phyloP scores from a whole-genome alignment of 2,113 vertebrate species.

The Coptodon rendalli region DNA sequence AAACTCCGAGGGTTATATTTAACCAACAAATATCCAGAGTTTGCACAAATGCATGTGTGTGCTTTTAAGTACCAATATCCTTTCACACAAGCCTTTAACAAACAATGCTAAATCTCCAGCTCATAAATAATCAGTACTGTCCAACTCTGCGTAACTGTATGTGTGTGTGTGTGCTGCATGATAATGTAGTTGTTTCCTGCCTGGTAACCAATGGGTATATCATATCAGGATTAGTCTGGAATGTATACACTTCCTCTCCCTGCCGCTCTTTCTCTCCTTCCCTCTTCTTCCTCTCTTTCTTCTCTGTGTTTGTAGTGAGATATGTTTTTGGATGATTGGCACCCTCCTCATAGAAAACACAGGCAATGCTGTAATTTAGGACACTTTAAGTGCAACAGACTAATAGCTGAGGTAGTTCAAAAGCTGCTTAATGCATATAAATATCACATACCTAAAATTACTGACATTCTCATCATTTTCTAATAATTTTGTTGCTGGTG shows the following conservation, averaged over 20 bases:
- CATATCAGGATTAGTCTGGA: conserved; percentile 60
- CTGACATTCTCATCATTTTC: not conserved
- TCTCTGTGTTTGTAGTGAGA: not conserved
- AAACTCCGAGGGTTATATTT: not conserved
- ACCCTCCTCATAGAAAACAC: not conserved
- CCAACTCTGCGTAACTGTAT: not conserved
- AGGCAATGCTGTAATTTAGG: not conserved
- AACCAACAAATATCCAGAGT: not conserved
- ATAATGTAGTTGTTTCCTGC: conserved; percentile 24
- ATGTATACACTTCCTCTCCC: conserved; percentile 52
- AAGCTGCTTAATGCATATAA: not conserved
- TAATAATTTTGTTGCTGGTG: not conserved
- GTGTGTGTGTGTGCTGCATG: conserved; percentile 23
- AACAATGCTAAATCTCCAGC: conserved; percentile 42
- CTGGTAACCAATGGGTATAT: conserved; percentile 12
- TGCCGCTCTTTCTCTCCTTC: not conserved
- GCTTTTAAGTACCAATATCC: conserved; percentile 22
- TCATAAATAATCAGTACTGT: conserved; percentile 49
- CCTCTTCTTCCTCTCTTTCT: not conserved
- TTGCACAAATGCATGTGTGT: not conserved
- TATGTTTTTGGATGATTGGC: not conserved
- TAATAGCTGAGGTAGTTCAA: not conserved
- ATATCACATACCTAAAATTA: not conserved
- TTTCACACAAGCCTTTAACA: conserved; percentile 43
- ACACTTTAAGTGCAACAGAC: not conserved